Evolutionary conservation across 2,888 invertebrate genomes (phyloP), one percentile per base, ranked within the genome.

Genomic region (Hanleya hanleyi): DNA sequence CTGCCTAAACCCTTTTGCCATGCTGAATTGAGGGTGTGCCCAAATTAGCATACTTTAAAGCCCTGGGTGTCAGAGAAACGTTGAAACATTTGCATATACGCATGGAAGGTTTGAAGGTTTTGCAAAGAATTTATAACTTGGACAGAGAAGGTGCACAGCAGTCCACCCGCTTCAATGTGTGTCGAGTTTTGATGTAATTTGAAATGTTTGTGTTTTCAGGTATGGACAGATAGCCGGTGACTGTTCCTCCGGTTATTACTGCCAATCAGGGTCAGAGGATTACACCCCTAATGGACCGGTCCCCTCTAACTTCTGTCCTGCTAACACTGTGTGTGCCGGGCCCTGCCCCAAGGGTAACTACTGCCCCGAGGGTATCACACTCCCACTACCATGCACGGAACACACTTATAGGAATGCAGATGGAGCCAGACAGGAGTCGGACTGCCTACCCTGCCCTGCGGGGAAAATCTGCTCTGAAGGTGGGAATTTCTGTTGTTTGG

Each of bases 161-260:
- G n/a, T n/a, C n/a, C n/a, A n/a, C n/a, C n/a, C n/a, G n/a, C n/a
- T n/a, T n/a, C n/a, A n/a, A n/a, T n/a, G n/a, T n/a, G n/a, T n/a
- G n/a, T n/a, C n/a, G n/a, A n/a, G n/a, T n/a, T n/a, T 12, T 6
- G 1, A 41, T 41, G n/a, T 41, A 41, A 15, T 41, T 41, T n/a
- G 47, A 41, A 32, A 32, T 49, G 7, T 35, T n/a, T n/a, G 18
- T 38, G 15, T 62, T 71, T 80, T 18, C 76, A 87, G 89, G 73
- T 83, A 81, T 61, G 89, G 89, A 6, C 81, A 87, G 74, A 70
- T 88, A 12, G 78, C 81, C 32, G 86, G 81, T 1, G 76, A 83
- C 70, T 89, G 89, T 70, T 75, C 83, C 1, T 84, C 88, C 15
- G 89, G 89, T 18, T 88, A 85, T 74, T 89, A 79, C 81, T 89